Conservation (phyloP, 2,797 vertebrate genomes). For the Acropternis orthonyx region DNA sequence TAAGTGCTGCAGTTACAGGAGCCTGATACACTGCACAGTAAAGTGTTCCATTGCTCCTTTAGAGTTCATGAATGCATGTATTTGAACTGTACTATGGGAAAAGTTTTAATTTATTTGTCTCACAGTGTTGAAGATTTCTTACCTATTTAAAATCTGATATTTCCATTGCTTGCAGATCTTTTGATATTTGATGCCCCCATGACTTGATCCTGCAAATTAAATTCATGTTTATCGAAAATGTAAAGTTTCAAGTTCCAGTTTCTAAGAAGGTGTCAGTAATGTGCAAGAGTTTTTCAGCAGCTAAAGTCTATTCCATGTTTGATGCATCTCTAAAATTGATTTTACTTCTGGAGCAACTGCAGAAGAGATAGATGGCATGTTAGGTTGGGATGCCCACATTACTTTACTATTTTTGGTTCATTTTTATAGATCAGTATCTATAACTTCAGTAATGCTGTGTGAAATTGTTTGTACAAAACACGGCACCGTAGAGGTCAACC, state of each 20-base stretch:
- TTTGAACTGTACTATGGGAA: neutral
- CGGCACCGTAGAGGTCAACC: neutral
- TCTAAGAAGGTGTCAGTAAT: neutral
- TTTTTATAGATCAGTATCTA: neutral
- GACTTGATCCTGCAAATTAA: neutral
- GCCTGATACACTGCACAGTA: neutral
- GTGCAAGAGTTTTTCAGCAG: neutral
- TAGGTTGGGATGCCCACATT: neutral
- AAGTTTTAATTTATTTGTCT: neutral
- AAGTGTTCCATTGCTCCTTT: neutral
- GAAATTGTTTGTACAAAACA: neutral
- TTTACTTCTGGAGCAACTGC: neutral
- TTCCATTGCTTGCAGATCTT: neutral
- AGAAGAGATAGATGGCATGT: neutral
- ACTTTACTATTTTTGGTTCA: neutral
- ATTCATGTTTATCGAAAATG: neutral
- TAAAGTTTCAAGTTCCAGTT: neutral
- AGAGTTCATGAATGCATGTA: neutral
- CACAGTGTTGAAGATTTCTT: neutral
- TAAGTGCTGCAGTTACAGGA: neutral
- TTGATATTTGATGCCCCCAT: neutral
- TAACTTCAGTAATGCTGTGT: neutral
- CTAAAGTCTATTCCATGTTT: neutral
- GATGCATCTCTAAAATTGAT: neutral
- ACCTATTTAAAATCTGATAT: neutral